These are phyloP conservation scores for Drosophila takahashii DNA, from an alignment of 1,140 invertebrate species.

Conservation along the genomic window DNA sequence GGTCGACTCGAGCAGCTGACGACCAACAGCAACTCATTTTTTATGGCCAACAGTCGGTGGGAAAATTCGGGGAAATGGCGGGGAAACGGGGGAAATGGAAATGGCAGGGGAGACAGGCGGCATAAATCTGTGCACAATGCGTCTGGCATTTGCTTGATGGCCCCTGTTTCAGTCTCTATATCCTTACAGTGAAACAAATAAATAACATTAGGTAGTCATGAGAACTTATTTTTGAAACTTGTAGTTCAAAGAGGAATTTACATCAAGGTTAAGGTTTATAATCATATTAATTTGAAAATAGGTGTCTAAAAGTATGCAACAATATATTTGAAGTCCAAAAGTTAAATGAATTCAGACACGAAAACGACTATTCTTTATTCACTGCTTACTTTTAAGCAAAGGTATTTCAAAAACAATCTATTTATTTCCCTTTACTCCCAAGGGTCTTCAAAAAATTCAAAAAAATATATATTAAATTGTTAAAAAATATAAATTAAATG, in stretches of 20 bases:
- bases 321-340: too few relatives aligned
- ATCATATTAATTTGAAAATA: too few relatives aligned
- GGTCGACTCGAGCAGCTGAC: constrained; percentile 40
- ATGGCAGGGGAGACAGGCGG: constrained; percentile 15
- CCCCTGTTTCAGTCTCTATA: constrained; percentile 4
- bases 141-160: constrained; percentile 64
- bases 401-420: too few relatives aligned
- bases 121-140: constrained; percentile 71
- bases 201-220: background rate
- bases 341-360: too few relatives aligned
- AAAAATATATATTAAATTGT: too few relatives aligned
- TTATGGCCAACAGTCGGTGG: constrained; percentile 30
- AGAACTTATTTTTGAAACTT: background rate
- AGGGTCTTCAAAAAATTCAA: too few relatives aligned
- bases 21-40: constrained; percentile 55
- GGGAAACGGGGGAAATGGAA: background rate
- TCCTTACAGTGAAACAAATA: background rate
- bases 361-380: too few relatives aligned
- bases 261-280: too few relatives aligned
- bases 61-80: background rate
- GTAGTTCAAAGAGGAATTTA: background rate
- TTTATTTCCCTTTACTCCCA: too few relatives aligned
- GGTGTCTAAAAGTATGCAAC: too few relatives aligned
- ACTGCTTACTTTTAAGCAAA: too few relatives aligned
- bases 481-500: too few relatives aligned